A percentile compares a stretch with the other conserved stretches of the same genome.
phyloP scores from a whole-genome alignment of 2,888 invertebrate species.

The Calameuta filiformis region DNA sequence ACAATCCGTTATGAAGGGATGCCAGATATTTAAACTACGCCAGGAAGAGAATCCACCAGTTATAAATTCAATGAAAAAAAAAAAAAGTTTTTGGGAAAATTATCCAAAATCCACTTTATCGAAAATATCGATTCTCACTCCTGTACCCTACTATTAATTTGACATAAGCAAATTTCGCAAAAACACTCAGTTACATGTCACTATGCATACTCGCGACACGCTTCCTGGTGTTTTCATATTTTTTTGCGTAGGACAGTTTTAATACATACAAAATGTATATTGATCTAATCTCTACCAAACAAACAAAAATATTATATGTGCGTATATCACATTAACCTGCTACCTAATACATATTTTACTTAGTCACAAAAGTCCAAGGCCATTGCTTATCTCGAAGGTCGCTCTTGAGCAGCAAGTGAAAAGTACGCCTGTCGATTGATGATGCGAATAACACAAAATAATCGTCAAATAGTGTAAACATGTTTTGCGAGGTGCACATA shows the following conservation, averaged over 20 bases:
- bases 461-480: background rate
- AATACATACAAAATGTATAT: background rate
- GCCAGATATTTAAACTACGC: background rate
- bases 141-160: background rate
- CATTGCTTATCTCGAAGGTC: background rate
- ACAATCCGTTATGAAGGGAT: background rate
- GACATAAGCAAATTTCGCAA: too few relatives aligned
- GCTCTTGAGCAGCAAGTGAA: background rate
- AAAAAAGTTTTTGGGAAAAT: background rate
- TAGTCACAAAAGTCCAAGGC: background rate
- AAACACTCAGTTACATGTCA: background rate
- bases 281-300: background rate
- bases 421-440: background rate
- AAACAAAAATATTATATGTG: background rate
- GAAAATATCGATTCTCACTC: background rate
- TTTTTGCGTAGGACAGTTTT: background rate
- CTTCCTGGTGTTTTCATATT: background rate
- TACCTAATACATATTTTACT: background rate
- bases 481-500: background rate
- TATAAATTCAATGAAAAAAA: background rate
- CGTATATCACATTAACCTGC: background rate
- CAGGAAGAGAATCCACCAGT: background rate
- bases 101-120: background rate
- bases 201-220: background rate
- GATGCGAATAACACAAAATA: background rate